These are phyloP conservation scores for Armadillidium nasatum DNA, from an alignment of 1,140 invertebrate genomes.

Conservation along the genomic window DNA sequence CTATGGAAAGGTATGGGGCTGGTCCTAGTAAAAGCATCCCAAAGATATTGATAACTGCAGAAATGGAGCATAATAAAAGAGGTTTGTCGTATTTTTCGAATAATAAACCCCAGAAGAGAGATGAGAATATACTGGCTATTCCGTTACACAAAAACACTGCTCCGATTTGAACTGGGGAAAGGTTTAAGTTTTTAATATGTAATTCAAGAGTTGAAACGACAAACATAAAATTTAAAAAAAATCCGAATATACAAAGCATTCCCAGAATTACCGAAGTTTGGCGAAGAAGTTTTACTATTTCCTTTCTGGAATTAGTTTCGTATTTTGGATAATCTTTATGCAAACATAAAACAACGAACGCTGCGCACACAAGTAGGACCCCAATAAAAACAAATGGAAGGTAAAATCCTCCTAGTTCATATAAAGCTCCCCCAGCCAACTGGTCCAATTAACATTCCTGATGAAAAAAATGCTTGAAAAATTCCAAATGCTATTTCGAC, in stretches of 20 bases:
- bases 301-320: slow-evolving; percentile 57
- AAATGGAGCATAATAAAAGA: slow-evolving; percentile 62
- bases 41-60: slow-evolving; percentile 60
- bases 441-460: slow-evolving; percentile 41
- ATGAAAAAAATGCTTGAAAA: slow-evolving; percentile 17
- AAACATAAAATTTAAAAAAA: slow-evolving; percentile 75
- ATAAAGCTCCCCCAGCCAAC: slow-evolving; percentile 46
- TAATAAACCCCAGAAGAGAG: slow-evolving; percentile 73
- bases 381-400: slow-evolving; percentile 48
- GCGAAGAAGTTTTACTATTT: slow-evolving; percentile 46
- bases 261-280: slow-evolving; percentile 54
- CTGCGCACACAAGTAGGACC: slow-evolving; percentile 42
- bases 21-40: slow-evolving; percentile 71
- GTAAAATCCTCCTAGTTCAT: slow-evolving; percentile 47
- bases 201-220: slow-evolving; percentile 74
- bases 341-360: slow-evolving; percentile 51
- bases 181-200: slow-evolving; percentile 66
- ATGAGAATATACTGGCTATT: slow-evolving; percentile 72
- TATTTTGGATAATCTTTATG: slow-evolving; percentile 58
- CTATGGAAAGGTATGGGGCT: slow-evolving; percentile 35
- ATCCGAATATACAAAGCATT: slow-evolving; percentile 63
- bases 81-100: slow-evolving; percentile 64
- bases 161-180: slow-evolving; percentile 69
- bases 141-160: slow-evolving; percentile 86
- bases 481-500: slow-evolving; percentile 16